Base-by-base conservation (phyloP, 2,888 invertebrate genomes). In the Steromphala cineraria region DNA sequence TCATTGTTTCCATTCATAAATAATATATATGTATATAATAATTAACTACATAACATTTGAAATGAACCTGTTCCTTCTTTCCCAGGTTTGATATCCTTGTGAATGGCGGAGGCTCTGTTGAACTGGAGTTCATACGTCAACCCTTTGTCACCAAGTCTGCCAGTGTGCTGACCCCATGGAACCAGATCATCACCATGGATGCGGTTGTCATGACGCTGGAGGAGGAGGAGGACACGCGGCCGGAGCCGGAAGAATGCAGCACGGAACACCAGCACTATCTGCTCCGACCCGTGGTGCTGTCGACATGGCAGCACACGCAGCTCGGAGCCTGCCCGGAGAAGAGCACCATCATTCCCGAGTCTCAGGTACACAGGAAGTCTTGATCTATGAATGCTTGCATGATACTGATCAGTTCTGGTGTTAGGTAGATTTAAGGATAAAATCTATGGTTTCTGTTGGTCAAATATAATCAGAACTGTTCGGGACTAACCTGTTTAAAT, bases 41-140 rank as follows among this genome's bases (percentile, higher is more conserved):
- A n/a, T n/a, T n/a, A n/a, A n/a, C n/a, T n/a, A n/a, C n/a, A n/a
- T n/a, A n/a, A n/a, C n/a, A n/a, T n/a, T n/a, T 46, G 10, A 46
- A 13, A 10, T 46, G 10, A 10, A 10, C 46, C 46, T 10, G 46
- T 10, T 10, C 13, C 46, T 46, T 76, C 28, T 2, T 62, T 85
- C 93, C 84, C 93, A 98, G 98, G 96, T 99, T 99, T 95, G 99
- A 99, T 94, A 97, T 99, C 82, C 95, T 99, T 91, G 99, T 99
- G 83, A 99, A 99, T 94, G 99, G 99, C 19, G 99, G 99, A 75
- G 98, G 98, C 52, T 98, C 98, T 1, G 98, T 99, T 81, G 98
- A 98, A 24, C 95, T 99, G 87, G 98, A 98, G 94, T 98, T 99
- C 95, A 98, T 98, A 93, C 95, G 99, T 82, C 97, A 97, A 80